Conservation (phyloP, 2,888 invertebrate species). For the Cerceris rybyensis region DNA sequence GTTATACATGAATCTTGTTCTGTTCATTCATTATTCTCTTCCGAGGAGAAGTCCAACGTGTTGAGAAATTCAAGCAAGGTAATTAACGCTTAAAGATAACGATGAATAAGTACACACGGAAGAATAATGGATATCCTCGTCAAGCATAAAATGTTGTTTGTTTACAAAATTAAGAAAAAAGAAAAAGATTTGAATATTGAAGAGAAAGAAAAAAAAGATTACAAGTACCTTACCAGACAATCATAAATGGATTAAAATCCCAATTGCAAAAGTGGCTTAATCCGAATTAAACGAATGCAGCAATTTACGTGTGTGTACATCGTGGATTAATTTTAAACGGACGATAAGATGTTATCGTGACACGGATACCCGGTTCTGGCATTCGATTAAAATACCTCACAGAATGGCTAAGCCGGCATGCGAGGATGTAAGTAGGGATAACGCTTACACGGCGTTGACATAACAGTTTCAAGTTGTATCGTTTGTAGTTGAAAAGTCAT, state of each 20-base stretch:
- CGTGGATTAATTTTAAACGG: neutral
- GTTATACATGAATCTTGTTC: constrained; percentile 57
- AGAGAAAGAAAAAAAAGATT: neutral
- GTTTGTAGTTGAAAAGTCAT: constrained; percentile 36
- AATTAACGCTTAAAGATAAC: neutral
- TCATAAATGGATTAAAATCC: too few species aligned
- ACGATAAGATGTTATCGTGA: neutral
- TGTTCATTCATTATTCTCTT: constrained; percentile 48
- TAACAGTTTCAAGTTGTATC: constrained; percentile 29
- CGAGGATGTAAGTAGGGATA: constrained; percentile 37
- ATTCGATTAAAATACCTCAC: neutral
- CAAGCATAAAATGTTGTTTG: too few species aligned
- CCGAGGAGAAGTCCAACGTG: neutral
- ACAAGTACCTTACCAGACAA: too few species aligned
- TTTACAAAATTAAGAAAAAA: neutral
- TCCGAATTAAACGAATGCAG: neutral
- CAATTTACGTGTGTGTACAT: neutral
- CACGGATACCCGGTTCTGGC: neutral
- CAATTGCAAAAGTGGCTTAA: neutral
- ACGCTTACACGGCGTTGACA: constrained; percentile 35
- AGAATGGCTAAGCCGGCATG: constrained; percentile 10
- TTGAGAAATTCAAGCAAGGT: too few species aligned
- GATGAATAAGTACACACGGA: neutral
- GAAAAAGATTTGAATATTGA: neutral
- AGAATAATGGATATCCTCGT: too few species aligned